phyloP scores from a whole-genome alignment of 2,888 invertebrate genomes.

The Eristalinus sepulchralis region DNA sequence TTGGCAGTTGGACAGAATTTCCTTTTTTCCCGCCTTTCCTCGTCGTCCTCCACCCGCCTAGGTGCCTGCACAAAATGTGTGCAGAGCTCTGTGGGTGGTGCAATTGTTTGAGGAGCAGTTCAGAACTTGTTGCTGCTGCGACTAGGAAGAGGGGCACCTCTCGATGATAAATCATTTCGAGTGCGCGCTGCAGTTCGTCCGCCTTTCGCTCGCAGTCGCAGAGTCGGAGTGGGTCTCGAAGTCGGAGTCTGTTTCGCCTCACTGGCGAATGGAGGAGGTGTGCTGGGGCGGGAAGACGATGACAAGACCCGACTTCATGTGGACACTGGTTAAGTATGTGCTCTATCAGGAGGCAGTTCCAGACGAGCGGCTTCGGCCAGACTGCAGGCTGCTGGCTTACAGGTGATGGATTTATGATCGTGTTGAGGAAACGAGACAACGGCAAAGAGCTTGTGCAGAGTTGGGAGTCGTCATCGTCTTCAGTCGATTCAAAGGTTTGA shows the following conservation, averaged over 20 bases:
- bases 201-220: background rate
- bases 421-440: background rate
- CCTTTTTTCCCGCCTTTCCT: background rate
- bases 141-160: slow-evolving; percentile 4
- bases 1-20: slow-evolving; percentile 62
- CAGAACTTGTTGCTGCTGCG: slow-evolving; percentile 58
- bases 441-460: background rate
- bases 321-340: slow-evolving; percentile 29
- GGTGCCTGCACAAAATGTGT: too few relatives aligned
- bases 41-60: too few relatives aligned
- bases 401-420: slow-evolving; percentile 43
- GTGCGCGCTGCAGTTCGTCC: slow-evolving; percentile 28
- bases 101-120: slow-evolving; percentile 25
- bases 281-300: background rate
- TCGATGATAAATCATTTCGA: slow-evolving; percentile 60
- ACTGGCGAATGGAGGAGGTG: background rate
- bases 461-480: background rate
- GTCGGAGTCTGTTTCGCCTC: slow-evolving; percentile 8
- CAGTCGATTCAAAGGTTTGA: too few relatives aligned
- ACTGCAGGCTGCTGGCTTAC: slow-evolving; percentile 19
- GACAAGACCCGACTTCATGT: slow-evolving; percentile 14
- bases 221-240: background rate
- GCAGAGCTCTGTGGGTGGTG: slow-evolving; percentile 5
- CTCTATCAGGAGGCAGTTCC: slow-evolving; percentile 22
- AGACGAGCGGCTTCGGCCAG: slow-evolving; percentile 19